phyloP scores from a whole-genome alignment of 2,888 invertebrate genomes.

The Napeogenes inachia region DNA sequence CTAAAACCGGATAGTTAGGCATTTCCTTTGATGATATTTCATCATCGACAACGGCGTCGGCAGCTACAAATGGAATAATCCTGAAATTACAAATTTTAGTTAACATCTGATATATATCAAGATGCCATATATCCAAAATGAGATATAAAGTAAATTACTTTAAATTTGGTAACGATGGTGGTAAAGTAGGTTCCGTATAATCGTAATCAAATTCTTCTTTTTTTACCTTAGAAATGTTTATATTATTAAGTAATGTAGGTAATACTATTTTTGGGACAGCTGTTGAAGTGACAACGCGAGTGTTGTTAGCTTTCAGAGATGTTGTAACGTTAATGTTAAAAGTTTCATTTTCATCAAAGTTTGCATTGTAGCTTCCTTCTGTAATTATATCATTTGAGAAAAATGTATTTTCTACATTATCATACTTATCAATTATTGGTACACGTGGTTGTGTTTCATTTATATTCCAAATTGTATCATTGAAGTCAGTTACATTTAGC shows the following conservation, averaged over 20 bases:
- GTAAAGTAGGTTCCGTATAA: conserved; percentile 83
- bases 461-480: conserved; percentile 46
- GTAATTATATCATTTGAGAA: conserved; percentile 65
- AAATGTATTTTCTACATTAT: conserved; percentile 54
- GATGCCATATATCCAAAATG: not conserved
- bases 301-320: conserved; percentile 66
- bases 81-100: conserved; percentile 56
- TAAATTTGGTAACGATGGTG: conserved; percentile 89
- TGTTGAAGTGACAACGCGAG: conserved; percentile 39
- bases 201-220: conserved; percentile 83
- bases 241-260: conserved; percentile 53
- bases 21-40: conserved; percentile 58
- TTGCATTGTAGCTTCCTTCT: conserved; percentile 50
- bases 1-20: conserved; percentile 50
- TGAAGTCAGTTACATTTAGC: conserved; percentile 43
- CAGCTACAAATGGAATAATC: conserved; percentile 91
- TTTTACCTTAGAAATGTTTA: conserved; percentile 74
- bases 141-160: conserved; percentile 68
- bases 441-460: conserved; percentile 47
- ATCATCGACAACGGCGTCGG: conserved; percentile 85
- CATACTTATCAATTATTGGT: conserved; percentile 46
- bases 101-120: not conserved
- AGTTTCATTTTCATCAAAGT: conserved; percentile 70
- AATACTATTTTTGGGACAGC: conserved; percentile 51
- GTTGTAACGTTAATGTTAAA: conserved; percentile 78